A percentile compares a stretch with the other conserved stretches of the same genome.
phyloP scores from a whole-genome alignment of 2,797 vertebrate genomes.

The Morelia viridis region DNA sequence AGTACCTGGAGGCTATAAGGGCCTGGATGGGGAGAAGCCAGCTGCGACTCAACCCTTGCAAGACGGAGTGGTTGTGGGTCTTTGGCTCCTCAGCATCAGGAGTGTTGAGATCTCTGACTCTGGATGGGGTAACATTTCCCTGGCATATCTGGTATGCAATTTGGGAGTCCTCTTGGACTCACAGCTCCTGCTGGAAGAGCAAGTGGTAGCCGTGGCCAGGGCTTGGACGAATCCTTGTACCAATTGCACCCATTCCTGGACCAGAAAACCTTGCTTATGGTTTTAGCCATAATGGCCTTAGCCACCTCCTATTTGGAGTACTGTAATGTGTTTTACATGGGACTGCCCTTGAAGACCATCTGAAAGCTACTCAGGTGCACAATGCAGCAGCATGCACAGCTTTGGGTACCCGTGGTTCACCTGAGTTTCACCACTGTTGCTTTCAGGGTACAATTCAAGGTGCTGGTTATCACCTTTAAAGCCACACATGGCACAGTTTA shows the following conservation, averaged over 20 bases:
- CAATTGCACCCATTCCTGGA: not conserved
- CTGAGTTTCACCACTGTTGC: not conserved
- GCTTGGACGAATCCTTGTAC: not conserved
- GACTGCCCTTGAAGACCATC: not conserved
- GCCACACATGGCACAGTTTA: not conserved
- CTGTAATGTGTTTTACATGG: not conserved
- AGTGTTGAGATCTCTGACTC: not conserved
- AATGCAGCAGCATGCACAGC: not conserved
- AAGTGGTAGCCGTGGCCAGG: not conserved
- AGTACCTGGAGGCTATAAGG: not conserved
- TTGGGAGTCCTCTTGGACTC: not conserved
- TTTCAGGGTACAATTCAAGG: not conserved
- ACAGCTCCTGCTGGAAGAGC: not conserved
- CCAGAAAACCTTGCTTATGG: not conserved
- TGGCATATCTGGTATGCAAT: not conserved
- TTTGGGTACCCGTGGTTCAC: not conserved
- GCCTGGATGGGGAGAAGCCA: not conserved
- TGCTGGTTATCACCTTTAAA: not conserved
- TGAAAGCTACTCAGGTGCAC: not conserved
- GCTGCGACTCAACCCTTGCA: not conserved
- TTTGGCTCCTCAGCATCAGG: not conserved
- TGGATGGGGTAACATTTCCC: not conserved
- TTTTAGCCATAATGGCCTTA: too few relatives aligned
- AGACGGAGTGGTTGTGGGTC: not conserved
- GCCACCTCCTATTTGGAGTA: not conserved